Base-by-base conservation (phyloP, 2,888 invertebrate genomes). In the Pycnomerus fuliginosus region DNA sequence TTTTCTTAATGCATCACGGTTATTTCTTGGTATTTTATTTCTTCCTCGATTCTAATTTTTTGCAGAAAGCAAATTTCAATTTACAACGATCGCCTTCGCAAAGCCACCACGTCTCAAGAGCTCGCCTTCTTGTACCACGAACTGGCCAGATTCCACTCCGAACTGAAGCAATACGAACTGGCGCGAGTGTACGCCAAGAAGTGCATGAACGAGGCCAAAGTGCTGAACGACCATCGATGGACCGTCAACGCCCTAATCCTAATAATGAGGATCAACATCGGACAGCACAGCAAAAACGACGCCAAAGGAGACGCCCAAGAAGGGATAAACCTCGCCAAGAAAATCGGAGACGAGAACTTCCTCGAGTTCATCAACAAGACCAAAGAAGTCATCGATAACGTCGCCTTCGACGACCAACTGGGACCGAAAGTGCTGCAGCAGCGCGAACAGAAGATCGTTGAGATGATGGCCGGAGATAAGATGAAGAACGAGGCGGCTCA, bases 101-200 rank as follows among this genome's bases (percentile, higher is more conserved):
- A 55, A 16, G 66, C 69, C 1, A 53, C 54, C 15, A 52, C 49
- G 20, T 59, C 70, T 0, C 57, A 72, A n/a, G 77, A 77, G 58
- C 57, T 74, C 2, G 64, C 72, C 8, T 73, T 76, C 75, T 47
- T 77, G 15, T 75, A 71, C 48, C 74, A 76, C 49, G 77, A 77
- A 50, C 58, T 77, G 7, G 64, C 70, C 3, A 67, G 72, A 43
- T 69, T 69, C 42, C 62, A 71, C 40, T 59, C 69, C 3, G 71
- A 74, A 41, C 53, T 68, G 1, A 67, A 65, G 23, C 69, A 73
- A 24, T 71, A 58, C 53, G 76, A 77, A 35, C 37, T 76, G 12
- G 73, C 74, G 0, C 61, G 72, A 50, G 64, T 70, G 3, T 72
- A 71, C 43, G 65, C 67, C 1, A 58, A 65, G 25, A 70, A 69